Evolutionary conservation across 1,140 invertebrate species (phyloP), one percentile per base, ranked within the genome.

Genomic region (Polypedilum vanderplanki): DNA sequence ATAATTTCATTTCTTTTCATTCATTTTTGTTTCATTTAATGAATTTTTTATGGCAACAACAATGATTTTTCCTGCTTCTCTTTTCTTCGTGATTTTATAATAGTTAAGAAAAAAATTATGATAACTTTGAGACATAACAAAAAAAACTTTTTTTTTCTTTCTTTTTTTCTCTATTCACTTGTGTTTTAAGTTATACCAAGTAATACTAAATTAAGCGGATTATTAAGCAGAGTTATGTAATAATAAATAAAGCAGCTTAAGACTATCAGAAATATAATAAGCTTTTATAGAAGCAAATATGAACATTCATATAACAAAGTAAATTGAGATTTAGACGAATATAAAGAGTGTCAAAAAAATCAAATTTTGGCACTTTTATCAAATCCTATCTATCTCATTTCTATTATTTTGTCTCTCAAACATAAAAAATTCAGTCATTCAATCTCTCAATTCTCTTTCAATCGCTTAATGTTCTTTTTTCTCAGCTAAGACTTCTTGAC

Each of bases 181-280:
- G 9, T n/a, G 46, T n/a, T n/a, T n/a, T n/a, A 57, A 57, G 12
- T n/a, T 4, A n/a, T 57, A 57, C 46, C n/a, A n/a, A n/a, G 46
- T 57, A n/a, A 57, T 57, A 57, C 46, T 57, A 57, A 57, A 57
- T 57, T 57, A 57, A 57, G 46, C 46, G 46, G 46, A 57, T 57
- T 57, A 57, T 15, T 57, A 12, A 15, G n/a, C 15, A 57, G 46
- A 57, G 12, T 57, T 57, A 57, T 57, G 46, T 57, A 57, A 57
- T 57, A 57, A 57, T 57, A 57, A 57, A 57, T 57, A 57, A 57
- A 57, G 46, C 46, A 57, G 46, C 46, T 57, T 57, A 57, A n/a
- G 12, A 57, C 46, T 57, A 57, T 57, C 46, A 57, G 46, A 33
- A 33, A 33, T 33, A 33, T n/a, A 46, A 10, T 46, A 8, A 46